A percentile compares a stretch with the other conserved stretches of the same genome.
Conservation (phyloP, 2,797 vertebrate species). For the Bovichtus diacanthus region DNA sequence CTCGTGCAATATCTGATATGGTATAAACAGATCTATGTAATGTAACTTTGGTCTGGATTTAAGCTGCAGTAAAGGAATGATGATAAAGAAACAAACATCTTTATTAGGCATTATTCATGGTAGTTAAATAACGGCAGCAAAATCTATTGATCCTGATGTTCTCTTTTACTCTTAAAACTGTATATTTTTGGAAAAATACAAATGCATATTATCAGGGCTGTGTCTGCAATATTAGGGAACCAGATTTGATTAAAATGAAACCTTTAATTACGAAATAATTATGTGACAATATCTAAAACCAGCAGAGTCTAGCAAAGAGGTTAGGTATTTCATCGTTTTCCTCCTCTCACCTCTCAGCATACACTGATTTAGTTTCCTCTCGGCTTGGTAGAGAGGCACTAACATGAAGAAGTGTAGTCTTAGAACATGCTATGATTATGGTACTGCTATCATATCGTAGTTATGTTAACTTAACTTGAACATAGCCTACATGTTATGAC, state of each 20-base stretch:
- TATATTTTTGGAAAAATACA: not conserved
- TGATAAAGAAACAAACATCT: not conserved
- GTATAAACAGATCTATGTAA: slow-evolving; percentile 4
- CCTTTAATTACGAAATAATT: slow-evolving; percentile 5
- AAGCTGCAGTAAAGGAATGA: not conserved
- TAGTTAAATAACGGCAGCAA: not conserved
- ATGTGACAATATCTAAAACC: not conserved
- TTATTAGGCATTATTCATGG: not conserved
- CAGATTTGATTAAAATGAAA: not conserved
- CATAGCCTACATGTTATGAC: not conserved
- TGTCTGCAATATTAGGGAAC: not conserved
- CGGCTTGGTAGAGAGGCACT: not conserved
- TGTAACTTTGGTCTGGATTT: not conserved
- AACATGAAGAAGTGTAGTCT: not conserved
- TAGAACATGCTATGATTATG: not conserved
- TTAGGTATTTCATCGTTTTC: not conserved
- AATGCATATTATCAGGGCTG: not conserved
- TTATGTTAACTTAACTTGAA: not conserved
- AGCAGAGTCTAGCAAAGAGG: not conserved
- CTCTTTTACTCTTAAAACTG: not conserved
- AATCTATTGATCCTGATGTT: not conserved
- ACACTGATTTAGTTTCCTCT: not conserved
- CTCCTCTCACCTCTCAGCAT: not conserved
- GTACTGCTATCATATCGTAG: not conserved
- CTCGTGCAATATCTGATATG: slow-evolving; percentile 7